These are phyloP conservation scores for Diogma glabrata DNA, from an alignment of 2,888 invertebrate genomes.

Conservation along the genomic window DNA sequence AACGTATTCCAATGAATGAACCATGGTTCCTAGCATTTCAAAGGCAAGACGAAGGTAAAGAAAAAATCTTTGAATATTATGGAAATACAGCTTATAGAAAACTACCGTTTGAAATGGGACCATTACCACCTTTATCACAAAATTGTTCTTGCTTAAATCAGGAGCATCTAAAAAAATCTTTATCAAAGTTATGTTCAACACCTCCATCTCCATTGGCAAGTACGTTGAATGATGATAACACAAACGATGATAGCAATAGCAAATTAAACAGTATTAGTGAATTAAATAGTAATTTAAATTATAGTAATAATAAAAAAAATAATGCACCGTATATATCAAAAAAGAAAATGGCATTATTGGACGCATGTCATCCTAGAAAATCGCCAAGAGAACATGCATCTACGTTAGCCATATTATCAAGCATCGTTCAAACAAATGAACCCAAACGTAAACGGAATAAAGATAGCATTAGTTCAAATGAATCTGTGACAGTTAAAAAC, in stretches of 20 bases:
- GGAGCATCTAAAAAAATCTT: slow-evolving; percentile 27
- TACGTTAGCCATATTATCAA: slow-evolving; percentile 69
- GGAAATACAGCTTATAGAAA: slow-evolving; percentile 32
- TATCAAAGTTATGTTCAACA: slow-evolving; percentile 16
- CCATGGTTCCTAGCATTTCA: slow-evolving; percentile 70
- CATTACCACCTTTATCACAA: slow-evolving; percentile 48
- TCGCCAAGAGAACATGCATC: slow-evolving; percentile 83
- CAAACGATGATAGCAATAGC: slow-evolving; percentile 1
- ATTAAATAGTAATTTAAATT: not conserved
- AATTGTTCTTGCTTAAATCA: slow-evolving; percentile 24
- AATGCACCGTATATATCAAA: slow-evolving; percentile 28
- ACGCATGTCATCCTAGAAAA: slow-evolving; percentile 55
- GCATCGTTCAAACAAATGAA: slow-evolving; percentile 41
- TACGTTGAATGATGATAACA: slow-evolving; percentile 2
- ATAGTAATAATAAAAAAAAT: not conserved
- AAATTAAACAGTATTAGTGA: slow-evolving; percentile 8
- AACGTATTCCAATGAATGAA: slow-evolving; percentile 58
- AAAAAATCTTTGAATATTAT: slow-evolving; percentile 44
- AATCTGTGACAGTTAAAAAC: not conserved
- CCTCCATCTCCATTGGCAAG: not conserved
- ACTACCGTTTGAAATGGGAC: slow-evolving; percentile 65
- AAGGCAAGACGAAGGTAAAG: slow-evolving; percentile 60
- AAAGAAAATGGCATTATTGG: slow-evolving; percentile 31
- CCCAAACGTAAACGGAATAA: slow-evolving; percentile 19
- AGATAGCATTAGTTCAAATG: slow-evolving; percentile 10